phyloP scores from a whole-genome alignment of 2,888 invertebrate species.

The Salticus scenicus region DNA sequence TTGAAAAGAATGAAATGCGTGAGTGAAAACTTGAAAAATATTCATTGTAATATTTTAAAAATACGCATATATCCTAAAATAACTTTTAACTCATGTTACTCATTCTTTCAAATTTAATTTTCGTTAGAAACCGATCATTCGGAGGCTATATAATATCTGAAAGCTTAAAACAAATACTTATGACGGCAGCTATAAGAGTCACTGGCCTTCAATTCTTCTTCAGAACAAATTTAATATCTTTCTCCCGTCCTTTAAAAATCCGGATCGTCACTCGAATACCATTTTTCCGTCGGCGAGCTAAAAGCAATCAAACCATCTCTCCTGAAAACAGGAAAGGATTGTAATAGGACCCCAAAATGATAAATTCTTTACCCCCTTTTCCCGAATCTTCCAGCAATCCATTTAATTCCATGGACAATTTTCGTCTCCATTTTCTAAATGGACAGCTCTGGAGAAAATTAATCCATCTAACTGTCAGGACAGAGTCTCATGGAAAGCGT shows the following conservation, averaged over 20 bases:
- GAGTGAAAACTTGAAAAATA: too few species aligned
- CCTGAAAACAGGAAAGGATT: constrained; percentile 17
- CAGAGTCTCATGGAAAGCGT: constrained; percentile 34
- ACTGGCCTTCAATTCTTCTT: neutral
- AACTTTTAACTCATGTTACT: too few species aligned
- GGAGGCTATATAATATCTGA: too few species aligned
- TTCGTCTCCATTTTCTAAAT: constrained; percentile 62
- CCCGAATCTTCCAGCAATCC: constrained; percentile 29
- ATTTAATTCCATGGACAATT: constrained; percentile 55
- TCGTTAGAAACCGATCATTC: too few species aligned
- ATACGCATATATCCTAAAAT: too few species aligned
- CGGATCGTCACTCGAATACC: neutral
- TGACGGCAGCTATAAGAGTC: too few species aligned
- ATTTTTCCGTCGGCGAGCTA: constrained; percentile 3
- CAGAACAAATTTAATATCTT: constrained; percentile 3
- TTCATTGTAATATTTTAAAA: too few species aligned
- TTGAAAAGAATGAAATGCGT: too few species aligned
- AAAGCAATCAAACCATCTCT: constrained; percentile 26
- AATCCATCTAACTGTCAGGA: constrained; percentile 53
- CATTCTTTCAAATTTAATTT: too few species aligned
- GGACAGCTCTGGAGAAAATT: constrained; percentile 56
- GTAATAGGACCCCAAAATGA: constrained; percentile 3
- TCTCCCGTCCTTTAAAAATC: neutral
- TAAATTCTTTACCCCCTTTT: constrained; percentile 27
- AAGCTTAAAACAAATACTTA: too few species aligned